Base-by-base conservation (phyloP, 2,797 vertebrate genomes). In the Pteropus rufus region DNA sequence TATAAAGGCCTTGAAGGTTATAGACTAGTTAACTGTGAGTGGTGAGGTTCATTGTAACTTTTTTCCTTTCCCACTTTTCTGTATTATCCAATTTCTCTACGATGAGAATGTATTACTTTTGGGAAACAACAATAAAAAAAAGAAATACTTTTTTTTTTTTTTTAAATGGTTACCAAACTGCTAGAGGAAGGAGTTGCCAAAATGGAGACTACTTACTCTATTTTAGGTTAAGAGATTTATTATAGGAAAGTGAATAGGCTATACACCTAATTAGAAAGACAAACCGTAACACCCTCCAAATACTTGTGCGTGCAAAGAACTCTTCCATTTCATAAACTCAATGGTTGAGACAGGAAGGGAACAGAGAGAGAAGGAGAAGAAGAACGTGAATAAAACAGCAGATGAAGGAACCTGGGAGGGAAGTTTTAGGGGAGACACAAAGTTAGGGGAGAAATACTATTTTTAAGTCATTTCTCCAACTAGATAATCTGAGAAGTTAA, bases 251-350 rank as follows among this genome's bases (percentile, higher is more conserved):
- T 36, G 96, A 98, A 84, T 24, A 98, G 98, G 98, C 96, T 96
- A 98, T 73, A 98, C 92, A 97, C 96, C 98, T 98, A 98, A 95
- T 98, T 75, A 98, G 96, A 98, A 97, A 98, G 97, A 94, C 97
- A 97, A 98, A 98, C 98, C 98, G 98, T 98, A 97, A 98, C 98
- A 98, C 97, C 98, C 98, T 98, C 98, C 98, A 97, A 98, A 98
- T 95, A 98, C 98, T 97, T 98, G 98, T 98, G 98, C 98, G 98
- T 99, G 98, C 98, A 99, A 98, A 94, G 88, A 98, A 97, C 97
- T 98, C 98, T 98, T 98, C 98, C 98, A 87, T 94, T 97, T 85
- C 98, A 97, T 94, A 97, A 97, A 92, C 96, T 97, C 97, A 82
- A 69, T 52, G 98, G 97, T 96, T 86, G 95, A 96, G 31, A 93